Evolutionary conservation across 2,888 invertebrate species (phyloP).

Genomic region (Stratiomys singularior): DNA sequence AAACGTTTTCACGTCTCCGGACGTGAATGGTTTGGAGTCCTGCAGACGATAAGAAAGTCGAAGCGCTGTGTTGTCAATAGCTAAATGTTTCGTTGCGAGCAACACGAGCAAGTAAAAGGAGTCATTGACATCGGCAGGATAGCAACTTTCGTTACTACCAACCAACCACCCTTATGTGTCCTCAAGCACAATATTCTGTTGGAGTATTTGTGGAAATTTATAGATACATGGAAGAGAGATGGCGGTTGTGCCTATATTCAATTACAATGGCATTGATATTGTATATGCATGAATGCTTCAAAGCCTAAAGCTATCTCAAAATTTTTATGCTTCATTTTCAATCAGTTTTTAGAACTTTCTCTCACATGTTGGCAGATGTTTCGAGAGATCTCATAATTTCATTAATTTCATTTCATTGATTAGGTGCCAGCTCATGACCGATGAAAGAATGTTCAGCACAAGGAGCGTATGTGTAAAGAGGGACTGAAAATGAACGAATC

Average conservation of each 20-base stretch:
- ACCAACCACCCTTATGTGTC: background rate
- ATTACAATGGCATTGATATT: background rate
- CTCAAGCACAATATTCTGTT: background rate
- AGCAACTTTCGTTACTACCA: background rate
- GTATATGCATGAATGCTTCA: background rate
- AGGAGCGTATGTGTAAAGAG: no score
- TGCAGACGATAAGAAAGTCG: conserved; percentile 42
- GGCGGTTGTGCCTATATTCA: background rate
- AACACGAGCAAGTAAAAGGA: background rate
- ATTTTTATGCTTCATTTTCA: background rate
- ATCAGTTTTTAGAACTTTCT: background rate
- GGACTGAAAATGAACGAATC: background rate
- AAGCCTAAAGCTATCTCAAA: background rate
- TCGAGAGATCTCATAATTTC: background rate
- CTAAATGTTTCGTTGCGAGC: conserved; percentile 17
- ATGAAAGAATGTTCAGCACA: no score
- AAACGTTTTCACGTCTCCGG: conserved; percentile 44
- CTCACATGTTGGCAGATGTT: background rate
- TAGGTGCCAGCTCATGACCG: no score
- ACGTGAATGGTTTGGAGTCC: conserved; percentile 39
- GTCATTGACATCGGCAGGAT: conserved; percentile 12
- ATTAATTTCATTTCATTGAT: background rate
- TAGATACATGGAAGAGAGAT: background rate
- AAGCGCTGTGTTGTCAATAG: conserved; percentile 9
- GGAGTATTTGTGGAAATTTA: background rate